Evolutionary conservation across 2,888 invertebrate genomes (phyloP), one percentile per base, ranked within the genome.

Genomic region (Drosophila macrothrix): DNA sequence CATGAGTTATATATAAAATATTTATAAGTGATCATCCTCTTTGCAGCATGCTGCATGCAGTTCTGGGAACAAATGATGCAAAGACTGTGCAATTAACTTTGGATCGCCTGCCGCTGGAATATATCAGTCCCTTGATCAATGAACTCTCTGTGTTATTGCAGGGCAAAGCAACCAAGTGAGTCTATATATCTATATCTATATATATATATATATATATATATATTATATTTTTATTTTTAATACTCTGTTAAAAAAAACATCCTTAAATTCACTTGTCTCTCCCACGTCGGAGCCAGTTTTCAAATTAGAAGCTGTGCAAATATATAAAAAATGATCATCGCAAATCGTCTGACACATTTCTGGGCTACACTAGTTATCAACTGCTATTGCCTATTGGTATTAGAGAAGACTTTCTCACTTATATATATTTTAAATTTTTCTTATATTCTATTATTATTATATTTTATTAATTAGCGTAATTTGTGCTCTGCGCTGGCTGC

Each of bases 1-100:
- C 7, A 2, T 55, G 14, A 9, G 22, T 22, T 29, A 16, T 25
- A 14, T 9, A 7, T 7, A 14, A 12, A 35, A 19, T 37, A 28
- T 0, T 14, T 39, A 31, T 14, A 25, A 39, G 14, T 19, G 7
- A 29, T 7, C 2, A 1, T n/a, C 29, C 12, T 63, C 9, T 31
- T 39, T 37, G 16, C 9, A 95, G 95, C 52, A 95, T 98, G 84
- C 93, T 98, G 37, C 94, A 95, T 77, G 95, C 95, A 63, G 98
- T 98, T 3, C 94, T 98, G 1, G 94, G 94, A 52, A 95, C 94
- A 58, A 94, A 95, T 58, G 96, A 97, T 64, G 94, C 95, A 28
- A 94, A 93, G 1, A 94, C 97, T 1, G 96, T 98, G 9, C 93
- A 94, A 50, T 95, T 96, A 74, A 98, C 98, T 0, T 94, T 98